Conservation (phyloP, 1,140 invertebrate species). For the Cotesia glomerata region DNA sequence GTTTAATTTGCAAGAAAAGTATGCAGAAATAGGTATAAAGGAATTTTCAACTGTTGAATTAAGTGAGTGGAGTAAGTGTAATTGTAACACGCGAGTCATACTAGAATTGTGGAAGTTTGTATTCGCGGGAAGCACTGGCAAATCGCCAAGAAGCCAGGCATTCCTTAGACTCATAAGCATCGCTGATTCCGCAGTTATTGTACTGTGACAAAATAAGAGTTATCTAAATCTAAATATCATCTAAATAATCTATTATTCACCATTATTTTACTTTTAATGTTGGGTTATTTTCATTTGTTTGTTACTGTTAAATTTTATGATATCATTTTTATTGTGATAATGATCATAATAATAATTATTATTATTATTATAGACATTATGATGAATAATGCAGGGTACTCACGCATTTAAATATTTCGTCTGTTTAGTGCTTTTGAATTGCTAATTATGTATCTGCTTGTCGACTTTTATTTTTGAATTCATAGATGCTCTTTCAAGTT, state of each 20-base stretch:
- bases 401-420: no score
- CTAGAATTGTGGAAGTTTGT: constrained; percentile 5
- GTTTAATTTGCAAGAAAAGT: neutral
- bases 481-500: no score
- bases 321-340: no score
- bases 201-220: constrained; percentile 11
- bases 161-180: constrained; percentile 27
- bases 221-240: neutral
- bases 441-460: no score
- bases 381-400: no score
- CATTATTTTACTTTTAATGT: neutral
- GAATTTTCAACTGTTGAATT: neutral
- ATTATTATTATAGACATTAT: no score
- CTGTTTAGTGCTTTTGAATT: no score
- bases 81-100: neutral
- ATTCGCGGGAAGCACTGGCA: constrained; percentile 29
- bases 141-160: constrained; percentile 21
- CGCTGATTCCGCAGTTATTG: constrained; percentile 30
- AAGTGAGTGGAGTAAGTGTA: neutral
- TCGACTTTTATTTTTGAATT: neutral
- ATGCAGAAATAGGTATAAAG: neutral
- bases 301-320: no score
- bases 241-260: neutral
- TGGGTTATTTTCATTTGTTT: neutral
- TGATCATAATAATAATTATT: no score